A percentile compares a stretch with the other conserved stretches of the same genome.
phyloP scores from a whole-genome alignment of 2,797 vertebrate genomes.

The Pangasius krempfi region DNA sequence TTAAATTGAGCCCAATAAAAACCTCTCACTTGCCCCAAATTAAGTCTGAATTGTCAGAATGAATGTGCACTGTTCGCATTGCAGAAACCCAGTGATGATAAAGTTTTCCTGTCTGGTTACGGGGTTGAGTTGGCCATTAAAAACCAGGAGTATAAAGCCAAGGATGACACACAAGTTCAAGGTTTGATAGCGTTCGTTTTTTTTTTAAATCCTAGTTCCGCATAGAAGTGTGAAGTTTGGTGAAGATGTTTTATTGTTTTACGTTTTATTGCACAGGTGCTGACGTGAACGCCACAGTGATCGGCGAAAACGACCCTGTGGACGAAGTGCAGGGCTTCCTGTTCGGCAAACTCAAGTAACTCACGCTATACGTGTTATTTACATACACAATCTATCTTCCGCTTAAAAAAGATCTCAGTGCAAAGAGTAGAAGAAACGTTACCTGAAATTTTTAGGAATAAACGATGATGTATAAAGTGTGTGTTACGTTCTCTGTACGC shows the following conservation, averaged over 20 bases:
- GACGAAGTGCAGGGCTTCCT: slow-evolving; percentile 99
- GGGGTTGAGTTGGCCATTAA: slow-evolving; percentile 98
- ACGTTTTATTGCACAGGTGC: slow-evolving; percentile 73
- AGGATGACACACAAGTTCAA: slow-evolving; percentile 99
- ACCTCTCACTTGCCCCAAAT: too few relatives aligned
- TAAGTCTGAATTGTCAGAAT: background rate
- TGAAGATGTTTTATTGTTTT: slow-evolving; percentile 39
- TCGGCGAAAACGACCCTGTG: slow-evolving; percentile 90
- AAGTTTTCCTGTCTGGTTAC: slow-evolving; percentile 92
- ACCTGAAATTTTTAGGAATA: too few relatives aligned
- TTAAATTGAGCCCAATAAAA: background rate
- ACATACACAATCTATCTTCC: too few relatives aligned
- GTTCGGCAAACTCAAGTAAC: slow-evolving; percentile 94
- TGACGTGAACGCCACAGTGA: slow-evolving; percentile 89
- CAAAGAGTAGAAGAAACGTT: too few relatives aligned
- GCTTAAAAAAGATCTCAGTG: background rate
- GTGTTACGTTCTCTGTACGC: too few relatives aligned
- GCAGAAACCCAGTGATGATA: slow-evolving; percentile 83
- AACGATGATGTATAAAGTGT: too few relatives aligned
- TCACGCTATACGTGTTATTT: background rate
- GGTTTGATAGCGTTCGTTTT: slow-evolving; percentile 72
- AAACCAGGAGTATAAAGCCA: slow-evolving; percentile 98
- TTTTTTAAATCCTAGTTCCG: background rate
- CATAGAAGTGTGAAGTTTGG: too few relatives aligned
- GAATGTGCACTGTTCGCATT: background rate